These are phyloP conservation scores for Nephotettix cincticeps DNA, from an alignment of 1,140 invertebrate genomes.

Conservation along the genomic window DNA sequence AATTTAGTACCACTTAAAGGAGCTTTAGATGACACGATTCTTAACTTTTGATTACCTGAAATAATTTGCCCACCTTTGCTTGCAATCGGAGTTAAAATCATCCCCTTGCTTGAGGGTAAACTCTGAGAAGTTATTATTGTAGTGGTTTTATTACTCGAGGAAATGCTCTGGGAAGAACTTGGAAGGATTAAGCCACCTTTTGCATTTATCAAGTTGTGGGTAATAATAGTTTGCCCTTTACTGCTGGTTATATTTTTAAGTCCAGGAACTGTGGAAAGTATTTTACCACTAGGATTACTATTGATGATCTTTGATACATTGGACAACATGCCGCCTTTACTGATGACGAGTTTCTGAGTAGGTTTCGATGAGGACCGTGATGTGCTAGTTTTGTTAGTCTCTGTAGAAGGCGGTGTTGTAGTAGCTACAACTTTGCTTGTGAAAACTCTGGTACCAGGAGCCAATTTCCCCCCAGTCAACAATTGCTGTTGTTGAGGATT, in stretches of 20 bases:
- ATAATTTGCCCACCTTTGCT: constrained; percentile 17
- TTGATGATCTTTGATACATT: constrained; percentile 24
- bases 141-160: neutral
- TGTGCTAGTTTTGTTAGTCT: constrained; percentile 8
- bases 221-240: constrained; percentile 18
- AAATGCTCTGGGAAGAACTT: constrained; percentile 5
- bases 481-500: constrained; percentile 57
- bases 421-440: constrained; percentile 27
- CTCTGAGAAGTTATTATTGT: constrained; percentile 19
- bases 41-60: constrained; percentile 18
- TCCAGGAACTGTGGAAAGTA: neutral
- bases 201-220: constrained; percentile 6
- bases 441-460: constrained; percentile 19
- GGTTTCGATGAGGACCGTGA: constrained; percentile 6
- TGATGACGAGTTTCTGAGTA: constrained; percentile 22
- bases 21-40: constrained; percentile 22
- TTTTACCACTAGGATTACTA: constrained; percentile 13
- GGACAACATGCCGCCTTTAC: constrained; percentile 20
- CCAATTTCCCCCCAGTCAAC: constrained; percentile 43
- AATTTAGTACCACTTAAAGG: constrained; percentile 21
- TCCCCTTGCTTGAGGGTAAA: constrained; percentile 25
- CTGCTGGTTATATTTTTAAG: neutral
- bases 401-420: neutral
- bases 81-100: constrained; percentile 28
- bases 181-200: constrained; percentile 9